A percentile compares a stretch with the other conserved stretches of the same genome.
phyloP scores from a whole-genome alignment of 2,113 vertebrate genomes.

The Phylloscopus whistleri region DNA sequence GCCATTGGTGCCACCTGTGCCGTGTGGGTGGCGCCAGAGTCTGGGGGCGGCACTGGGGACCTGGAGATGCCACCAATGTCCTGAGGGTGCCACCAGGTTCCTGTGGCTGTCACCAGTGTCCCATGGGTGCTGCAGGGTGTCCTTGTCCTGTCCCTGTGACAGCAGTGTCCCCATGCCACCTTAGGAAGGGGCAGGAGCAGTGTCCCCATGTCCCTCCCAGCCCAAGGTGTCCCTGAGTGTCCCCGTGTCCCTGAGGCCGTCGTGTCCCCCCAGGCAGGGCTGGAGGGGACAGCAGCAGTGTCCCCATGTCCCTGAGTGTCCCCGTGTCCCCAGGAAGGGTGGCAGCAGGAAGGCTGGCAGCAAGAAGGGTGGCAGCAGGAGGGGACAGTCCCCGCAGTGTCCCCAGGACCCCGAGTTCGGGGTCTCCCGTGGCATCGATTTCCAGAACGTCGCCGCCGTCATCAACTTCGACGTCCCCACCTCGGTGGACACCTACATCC shows the following conservation, averaged over 20 bases:
- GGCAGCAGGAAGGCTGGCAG: not conserved
- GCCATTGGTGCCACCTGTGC: too few relatives aligned
- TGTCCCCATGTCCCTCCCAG: too few relatives aligned
- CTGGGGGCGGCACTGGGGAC: not conserved
- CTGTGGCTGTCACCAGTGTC: too few relatives aligned
- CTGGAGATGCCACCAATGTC: too few relatives aligned
- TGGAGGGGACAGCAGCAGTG: not conserved
- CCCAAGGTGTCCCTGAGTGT: too few relatives aligned
- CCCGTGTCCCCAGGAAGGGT: not conserved
- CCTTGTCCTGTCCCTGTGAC: too few relatives aligned
- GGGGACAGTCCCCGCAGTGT: not conserved
- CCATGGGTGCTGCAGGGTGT: too few relatives aligned
- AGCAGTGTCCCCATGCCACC: too few relatives aligned
- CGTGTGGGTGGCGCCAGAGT: too few relatives aligned
- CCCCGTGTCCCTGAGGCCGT: too few relatives aligned
- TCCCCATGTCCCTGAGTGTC: not conserved
- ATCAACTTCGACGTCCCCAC: conserved; percentile 90
- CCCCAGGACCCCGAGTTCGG: conserved; percentile 80
- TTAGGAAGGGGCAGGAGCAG: too few relatives aligned
- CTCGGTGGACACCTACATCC: conserved; percentile 83
- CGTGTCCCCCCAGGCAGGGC: not conserved
- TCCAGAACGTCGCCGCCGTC: conserved; percentile 87
- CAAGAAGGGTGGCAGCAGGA: not conserved
- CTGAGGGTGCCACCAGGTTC: too few relatives aligned
- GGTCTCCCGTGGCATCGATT: conserved; percentile 89